Percentiles rank a stretch among this genome's conserved stretches.
Conservation (phyloP, 2,888 invertebrate species). For the Pheosia gnoma region DNA sequence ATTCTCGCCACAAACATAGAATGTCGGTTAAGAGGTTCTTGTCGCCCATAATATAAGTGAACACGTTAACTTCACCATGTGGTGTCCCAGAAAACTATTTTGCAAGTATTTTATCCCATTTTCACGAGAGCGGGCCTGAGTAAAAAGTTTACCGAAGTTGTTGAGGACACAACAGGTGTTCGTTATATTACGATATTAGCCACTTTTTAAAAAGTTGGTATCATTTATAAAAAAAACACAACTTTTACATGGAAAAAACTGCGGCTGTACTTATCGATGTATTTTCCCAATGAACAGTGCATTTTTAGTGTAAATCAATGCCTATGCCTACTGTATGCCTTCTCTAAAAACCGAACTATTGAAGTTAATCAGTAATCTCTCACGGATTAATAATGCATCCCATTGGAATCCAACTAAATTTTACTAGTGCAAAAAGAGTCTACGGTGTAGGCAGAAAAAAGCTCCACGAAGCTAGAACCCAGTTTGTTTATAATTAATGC, state of each 20-base stretch:
- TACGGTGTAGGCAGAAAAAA: conserved; percentile 40
- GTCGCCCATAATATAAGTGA: conserved; percentile 56
- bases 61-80: conserved; percentile 72
- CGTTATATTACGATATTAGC: conserved; percentile 66
- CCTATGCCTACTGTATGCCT: too few relatives aligned
- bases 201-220: conserved; percentile 45
- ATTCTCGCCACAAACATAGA: conserved; percentile 39
- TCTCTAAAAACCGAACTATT: too few relatives aligned
- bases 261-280: conserved; percentile 4
- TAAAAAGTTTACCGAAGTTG: conserved; percentile 76
- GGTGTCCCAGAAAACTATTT: conserved; percentile 80
- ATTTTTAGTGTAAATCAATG: too few relatives aligned
- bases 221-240: conserved; percentile 34
- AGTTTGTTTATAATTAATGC: conserved; percentile 75
- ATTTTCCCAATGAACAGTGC: too few relatives aligned
- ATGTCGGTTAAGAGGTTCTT: conserved; percentile 48
- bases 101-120: conserved; percentile 80
- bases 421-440: conserved; percentile 23
- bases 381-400: background rate
- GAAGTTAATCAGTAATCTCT: too few relatives aligned
- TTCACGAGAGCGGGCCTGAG: conserved; percentile 65
- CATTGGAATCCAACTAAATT: conserved; percentile 21
- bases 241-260: conserved; percentile 7
- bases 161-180: conserved; percentile 78
- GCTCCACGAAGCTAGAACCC: conserved; percentile 57